Evolutionary conservation across 2,888 invertebrate species (phyloP).

Genomic region (Apoda limacodes): DNA sequence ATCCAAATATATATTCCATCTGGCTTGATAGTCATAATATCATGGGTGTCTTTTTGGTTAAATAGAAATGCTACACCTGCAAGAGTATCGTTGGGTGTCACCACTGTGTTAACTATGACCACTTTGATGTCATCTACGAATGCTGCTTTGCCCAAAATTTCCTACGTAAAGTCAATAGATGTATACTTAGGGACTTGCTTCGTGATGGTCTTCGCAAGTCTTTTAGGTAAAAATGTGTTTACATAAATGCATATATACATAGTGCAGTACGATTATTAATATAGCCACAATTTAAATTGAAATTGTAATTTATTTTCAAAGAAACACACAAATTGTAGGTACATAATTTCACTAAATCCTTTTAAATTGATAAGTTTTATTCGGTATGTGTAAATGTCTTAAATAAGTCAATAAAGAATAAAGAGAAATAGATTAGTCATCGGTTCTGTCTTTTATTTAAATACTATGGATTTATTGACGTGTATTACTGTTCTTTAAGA

Average conservation of each 20-base stretch:
- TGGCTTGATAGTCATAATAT: constrained; percentile 95
- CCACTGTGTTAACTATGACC: constrained; percentile 97
- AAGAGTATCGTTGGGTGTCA: constrained; percentile 92
- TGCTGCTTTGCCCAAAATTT: constrained; percentile 96
- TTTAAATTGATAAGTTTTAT: too few species aligned
- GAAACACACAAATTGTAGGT: too few species aligned
- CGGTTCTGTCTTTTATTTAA: too few species aligned
- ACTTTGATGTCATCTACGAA: constrained; percentile 97
- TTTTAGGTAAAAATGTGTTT: constrained; percentile 86
- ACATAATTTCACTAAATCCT: too few species aligned
- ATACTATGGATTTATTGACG: too few species aligned
- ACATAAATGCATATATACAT: too few species aligned
- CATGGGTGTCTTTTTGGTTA: constrained; percentile 97
- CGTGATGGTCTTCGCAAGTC: constrained; percentile 98
- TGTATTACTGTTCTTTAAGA: constrained; percentile 82
- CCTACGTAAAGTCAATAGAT: constrained; percentile 97
- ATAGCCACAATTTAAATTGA: too few species aligned
- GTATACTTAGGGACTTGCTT: constrained; percentile 97
- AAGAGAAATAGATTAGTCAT: too few species aligned
- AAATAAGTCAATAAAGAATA: too few species aligned
- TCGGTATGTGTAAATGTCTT: too few species aligned
- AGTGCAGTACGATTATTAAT: too few species aligned
- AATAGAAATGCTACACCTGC: constrained; percentile 95
- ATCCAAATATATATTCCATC: constrained; percentile 99
- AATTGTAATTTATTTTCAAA: too few species aligned